A percentile compares a stretch with the other conserved stretches of the same genome.
Conservation (phyloP, 2,888 invertebrate genomes). For the Metallyticus violacea region DNA sequence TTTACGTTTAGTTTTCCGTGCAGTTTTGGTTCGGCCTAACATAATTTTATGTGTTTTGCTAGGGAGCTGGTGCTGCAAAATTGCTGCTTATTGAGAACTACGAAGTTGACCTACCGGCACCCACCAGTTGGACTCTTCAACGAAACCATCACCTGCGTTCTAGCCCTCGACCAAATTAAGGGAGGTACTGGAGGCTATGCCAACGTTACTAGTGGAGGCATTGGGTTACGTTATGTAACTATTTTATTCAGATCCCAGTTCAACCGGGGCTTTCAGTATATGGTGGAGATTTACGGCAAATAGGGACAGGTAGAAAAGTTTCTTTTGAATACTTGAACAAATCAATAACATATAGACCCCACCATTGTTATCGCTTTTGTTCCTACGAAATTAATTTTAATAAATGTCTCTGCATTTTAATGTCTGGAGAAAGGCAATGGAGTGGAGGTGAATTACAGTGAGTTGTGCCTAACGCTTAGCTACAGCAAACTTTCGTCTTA, state of each 20-base stretch:
- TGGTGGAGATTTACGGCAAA: conserved; percentile 46
- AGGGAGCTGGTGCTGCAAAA: conserved; percentile 38
- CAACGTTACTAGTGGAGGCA: conserved; percentile 46
- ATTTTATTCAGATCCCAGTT: conserved; percentile 49
- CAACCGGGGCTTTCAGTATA: conserved; percentile 47
- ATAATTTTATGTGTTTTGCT: background rate
- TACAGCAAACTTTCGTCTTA: too few relatives aligned
- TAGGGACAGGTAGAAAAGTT: too few relatives aligned
- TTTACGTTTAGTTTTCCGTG: too few relatives aligned
- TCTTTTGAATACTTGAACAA: too few relatives aligned
- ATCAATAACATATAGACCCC: too few relatives aligned
- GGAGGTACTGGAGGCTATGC: conserved; percentile 50
- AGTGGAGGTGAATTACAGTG: too few relatives aligned
- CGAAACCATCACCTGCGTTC: conserved; percentile 44
- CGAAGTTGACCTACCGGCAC: conserved; percentile 37
- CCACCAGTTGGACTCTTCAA: conserved; percentile 32
- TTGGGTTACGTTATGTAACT: conserved; percentile 42
- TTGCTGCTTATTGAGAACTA: conserved; percentile 40
- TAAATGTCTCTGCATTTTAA: too few relatives aligned
- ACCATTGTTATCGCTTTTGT: too few relatives aligned
- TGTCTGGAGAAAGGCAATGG: too few relatives aligned
- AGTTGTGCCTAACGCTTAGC: too few relatives aligned
- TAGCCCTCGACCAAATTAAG: conserved; percentile 46
- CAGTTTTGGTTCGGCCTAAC: too few relatives aligned
- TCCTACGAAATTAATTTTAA: too few relatives aligned